A percentile compares a stretch with the other conserved stretches of the same genome.
phyloP scores from a whole-genome alignment of 1,140 invertebrate species.

The Drosophila fuyamai region DNA sequence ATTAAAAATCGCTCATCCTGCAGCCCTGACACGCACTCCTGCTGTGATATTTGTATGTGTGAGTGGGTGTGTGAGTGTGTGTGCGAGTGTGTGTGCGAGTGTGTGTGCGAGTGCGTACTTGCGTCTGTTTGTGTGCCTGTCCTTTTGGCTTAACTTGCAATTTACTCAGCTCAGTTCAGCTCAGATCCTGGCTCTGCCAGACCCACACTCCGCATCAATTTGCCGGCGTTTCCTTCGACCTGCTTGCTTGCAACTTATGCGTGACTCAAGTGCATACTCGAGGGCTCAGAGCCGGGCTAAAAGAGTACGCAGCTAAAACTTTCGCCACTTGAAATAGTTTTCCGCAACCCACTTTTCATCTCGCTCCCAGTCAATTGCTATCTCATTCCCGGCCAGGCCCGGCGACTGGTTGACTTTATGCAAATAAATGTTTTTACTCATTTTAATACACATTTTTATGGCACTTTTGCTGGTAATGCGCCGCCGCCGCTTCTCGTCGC shows the following conservation, averaged over 20 bases:
- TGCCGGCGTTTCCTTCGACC: constrained; percentile 57
- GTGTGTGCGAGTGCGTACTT: constrained; percentile 17
- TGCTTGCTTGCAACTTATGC: constrained; percentile 78
- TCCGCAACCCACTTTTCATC: constrained; percentile 46
- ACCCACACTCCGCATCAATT: background rate
- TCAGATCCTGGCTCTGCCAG: background rate
- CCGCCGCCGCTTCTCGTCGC: constrained; percentile 48
- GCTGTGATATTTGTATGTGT: constrained; percentile 8
- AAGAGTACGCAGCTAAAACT: constrained; percentile 79
- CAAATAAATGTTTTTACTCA: constrained; percentile 83
- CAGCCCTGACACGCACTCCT: constrained; percentile 45
- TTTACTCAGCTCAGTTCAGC: constrained; percentile 49
- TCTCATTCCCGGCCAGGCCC: constrained; percentile 28
- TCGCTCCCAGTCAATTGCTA: constrained; percentile 49
- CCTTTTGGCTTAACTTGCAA: constrained; percentile 80
- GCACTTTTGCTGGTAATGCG: constrained; percentile 75
- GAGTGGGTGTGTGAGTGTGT: constrained; percentile 1
- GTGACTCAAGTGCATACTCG: constrained; percentile 80
- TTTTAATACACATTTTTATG: constrained; percentile 83
- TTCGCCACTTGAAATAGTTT: constrained; percentile 80
- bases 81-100: background rate
- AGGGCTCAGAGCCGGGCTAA: constrained; percentile 68
- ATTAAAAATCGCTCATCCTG: constrained; percentile 37
- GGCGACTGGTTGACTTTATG: constrained; percentile 66
- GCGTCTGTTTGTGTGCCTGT: constrained; percentile 50